A percentile compares a stretch with the other conserved stretches of the same genome.
phyloP scores from a whole-genome alignment of 2,113 vertebrate species.

The Hippolais icterina region DNA sequence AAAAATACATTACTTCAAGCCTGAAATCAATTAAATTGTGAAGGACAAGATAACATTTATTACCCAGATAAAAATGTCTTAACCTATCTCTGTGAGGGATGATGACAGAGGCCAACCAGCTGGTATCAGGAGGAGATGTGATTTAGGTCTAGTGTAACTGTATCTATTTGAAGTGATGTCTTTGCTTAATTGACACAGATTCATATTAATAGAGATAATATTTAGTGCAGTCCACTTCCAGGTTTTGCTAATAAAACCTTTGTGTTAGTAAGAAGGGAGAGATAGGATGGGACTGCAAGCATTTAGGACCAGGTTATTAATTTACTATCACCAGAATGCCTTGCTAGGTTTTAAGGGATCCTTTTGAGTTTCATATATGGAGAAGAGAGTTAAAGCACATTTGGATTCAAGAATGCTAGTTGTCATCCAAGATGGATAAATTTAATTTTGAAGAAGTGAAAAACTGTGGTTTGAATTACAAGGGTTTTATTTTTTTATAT shows the following conservation, averaged over 20 bases:
- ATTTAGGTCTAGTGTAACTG: not conserved
- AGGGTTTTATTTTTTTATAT: not conserved
- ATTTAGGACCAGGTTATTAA: not conserved
- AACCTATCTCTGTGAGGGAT: not conserved
- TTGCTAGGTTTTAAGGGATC: not conserved
- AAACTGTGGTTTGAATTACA: not conserved
- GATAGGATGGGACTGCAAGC: not conserved
- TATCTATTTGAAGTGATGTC: not conserved
- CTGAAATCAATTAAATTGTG: not conserved
- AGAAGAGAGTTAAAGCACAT: not conserved
- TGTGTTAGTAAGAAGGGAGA: not conserved
- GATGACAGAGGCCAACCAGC: not conserved
- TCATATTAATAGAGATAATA: not conserved
- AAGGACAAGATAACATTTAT: not conserved
- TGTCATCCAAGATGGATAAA: not conserved
- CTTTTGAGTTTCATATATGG: not conserved
- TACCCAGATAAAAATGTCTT: not conserved
- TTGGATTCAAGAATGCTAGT: not conserved
- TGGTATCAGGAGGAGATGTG: not conserved
- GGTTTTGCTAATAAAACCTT: not conserved
- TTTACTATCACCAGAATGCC: not conserved
- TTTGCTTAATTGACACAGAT: not conserved
- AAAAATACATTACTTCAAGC: not conserved
- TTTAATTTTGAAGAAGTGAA: not conserved
- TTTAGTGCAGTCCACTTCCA: not conserved